Conservation (phyloP, 2,113 vertebrate species). For the Camelus dromedarius region DNA sequence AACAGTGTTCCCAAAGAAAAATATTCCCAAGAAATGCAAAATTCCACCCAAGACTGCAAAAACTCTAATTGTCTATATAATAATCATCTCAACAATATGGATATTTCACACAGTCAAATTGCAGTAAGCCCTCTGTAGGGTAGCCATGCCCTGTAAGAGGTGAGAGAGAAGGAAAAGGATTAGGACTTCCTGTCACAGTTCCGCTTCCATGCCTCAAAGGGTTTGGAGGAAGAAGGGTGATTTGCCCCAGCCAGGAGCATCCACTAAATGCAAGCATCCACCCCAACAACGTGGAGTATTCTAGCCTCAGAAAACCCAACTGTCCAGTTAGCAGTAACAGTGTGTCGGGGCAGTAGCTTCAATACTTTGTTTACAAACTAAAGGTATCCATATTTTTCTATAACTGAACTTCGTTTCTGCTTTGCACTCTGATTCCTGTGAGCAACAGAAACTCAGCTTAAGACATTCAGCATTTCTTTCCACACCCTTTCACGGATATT, state of each 20-base stretch:
- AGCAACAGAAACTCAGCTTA: background rate
- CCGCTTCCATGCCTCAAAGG: background rate
- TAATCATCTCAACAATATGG: background rate
- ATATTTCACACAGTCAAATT: background rate
- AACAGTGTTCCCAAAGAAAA: constrained; percentile 54
- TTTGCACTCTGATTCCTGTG: background rate
- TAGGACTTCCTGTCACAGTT: background rate
- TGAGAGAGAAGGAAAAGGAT: background rate
- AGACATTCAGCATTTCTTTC: background rate
- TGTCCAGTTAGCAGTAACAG: background rate
- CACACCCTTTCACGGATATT: background rate
- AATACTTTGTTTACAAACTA: background rate
- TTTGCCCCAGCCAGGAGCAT: background rate
- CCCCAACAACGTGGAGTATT: background rate
- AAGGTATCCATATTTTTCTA: background rate
- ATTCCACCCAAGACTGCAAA: constrained; percentile 6
- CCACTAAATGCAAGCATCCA: background rate
- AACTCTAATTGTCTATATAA: constrained; percentile 5
- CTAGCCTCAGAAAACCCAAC: background rate
- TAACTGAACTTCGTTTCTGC: background rate
- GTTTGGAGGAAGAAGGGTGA: background rate
- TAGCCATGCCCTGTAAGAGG: background rate
- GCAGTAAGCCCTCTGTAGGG: background rate
- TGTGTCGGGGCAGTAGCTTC: background rate
- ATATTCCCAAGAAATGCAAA: constrained; percentile 53